A percentile compares a stretch with the other conserved stretches of the same genome.
Evolutionary conservation across 2,113 vertebrate genomes (phyloP).

Genomic region (Rostratula benghalensis): DNA sequence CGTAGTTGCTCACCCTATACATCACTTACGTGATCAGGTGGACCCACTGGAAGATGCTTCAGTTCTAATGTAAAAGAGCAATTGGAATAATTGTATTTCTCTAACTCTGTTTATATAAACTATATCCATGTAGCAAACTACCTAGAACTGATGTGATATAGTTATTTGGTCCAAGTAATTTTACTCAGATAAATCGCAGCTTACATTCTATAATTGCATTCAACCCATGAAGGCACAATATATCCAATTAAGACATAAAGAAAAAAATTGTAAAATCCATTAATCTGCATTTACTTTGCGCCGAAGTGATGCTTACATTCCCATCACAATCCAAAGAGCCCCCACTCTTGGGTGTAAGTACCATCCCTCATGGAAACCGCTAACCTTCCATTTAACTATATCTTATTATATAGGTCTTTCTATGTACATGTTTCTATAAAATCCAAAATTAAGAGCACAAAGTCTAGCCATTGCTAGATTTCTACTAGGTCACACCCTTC

Average conservation of each 20-base stretch:
- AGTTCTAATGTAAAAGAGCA: neutral
- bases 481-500: neutral
- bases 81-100: neutral
- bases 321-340: neutral
- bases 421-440: neutral
- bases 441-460: neutral
- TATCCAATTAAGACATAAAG: neutral
- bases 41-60: neutral
- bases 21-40: neutral
- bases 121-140: neutral
- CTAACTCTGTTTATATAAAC: neutral
- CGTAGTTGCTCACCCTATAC: neutral
- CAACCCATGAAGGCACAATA: neutral
- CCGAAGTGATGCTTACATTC: neutral
- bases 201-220: neutral
- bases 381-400: neutral
- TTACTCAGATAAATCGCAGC: neutral
- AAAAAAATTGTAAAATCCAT: neutral
- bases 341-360: neutral
- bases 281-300: neutral
- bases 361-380: neutral
- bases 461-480: neutral
- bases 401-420: neutral
- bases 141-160: accelerated
- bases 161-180: neutral